Evolutionary conservation across 2,888 invertebrate genomes (phyloP).

Genomic region (Tridacna crocea): DNA sequence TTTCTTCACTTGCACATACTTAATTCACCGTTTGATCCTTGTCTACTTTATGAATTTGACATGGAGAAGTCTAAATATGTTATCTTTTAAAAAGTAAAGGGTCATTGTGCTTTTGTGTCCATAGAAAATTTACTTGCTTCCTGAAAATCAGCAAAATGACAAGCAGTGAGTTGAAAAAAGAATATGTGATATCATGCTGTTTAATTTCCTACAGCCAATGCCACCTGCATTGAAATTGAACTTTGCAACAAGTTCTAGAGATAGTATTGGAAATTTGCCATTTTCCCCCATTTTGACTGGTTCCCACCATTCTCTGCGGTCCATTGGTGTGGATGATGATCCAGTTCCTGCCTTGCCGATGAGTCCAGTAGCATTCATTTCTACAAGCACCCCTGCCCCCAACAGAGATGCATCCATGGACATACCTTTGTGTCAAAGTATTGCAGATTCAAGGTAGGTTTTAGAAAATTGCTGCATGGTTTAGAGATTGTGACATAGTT

Average conservation of each 20-base stretch:
- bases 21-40: too few relatives aligned
- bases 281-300: conserved; percentile 20
- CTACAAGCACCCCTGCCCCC: conserved; percentile 8
- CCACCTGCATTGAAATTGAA: conserved; percentile 5
- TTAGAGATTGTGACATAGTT: not conserved
- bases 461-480: not conserved
- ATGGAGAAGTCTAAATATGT: too few relatives aligned
- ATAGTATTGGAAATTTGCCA: not conserved
- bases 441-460: conserved; percentile 9
- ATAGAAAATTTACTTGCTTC: too few relatives aligned
- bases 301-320: not conserved
- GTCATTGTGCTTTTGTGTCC: too few relatives aligned
- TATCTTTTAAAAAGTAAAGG: too few relatives aligned
- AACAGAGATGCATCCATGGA: not conserved
- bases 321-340: not conserved
- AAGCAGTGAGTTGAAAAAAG: too few relatives aligned
- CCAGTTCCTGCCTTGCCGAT: conserved; percentile 41
- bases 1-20: too few relatives aligned
- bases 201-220: not conserved
- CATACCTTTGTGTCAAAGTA: not conserved
- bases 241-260: not conserved
- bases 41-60: too few relatives aligned
- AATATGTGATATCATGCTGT: too few relatives aligned
- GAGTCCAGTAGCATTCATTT: conserved; percentile 42
- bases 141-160: too few relatives aligned